Evolutionary conservation across 2,797 vertebrate species (phyloP).

Genomic region (Varecia variegata): DNA sequence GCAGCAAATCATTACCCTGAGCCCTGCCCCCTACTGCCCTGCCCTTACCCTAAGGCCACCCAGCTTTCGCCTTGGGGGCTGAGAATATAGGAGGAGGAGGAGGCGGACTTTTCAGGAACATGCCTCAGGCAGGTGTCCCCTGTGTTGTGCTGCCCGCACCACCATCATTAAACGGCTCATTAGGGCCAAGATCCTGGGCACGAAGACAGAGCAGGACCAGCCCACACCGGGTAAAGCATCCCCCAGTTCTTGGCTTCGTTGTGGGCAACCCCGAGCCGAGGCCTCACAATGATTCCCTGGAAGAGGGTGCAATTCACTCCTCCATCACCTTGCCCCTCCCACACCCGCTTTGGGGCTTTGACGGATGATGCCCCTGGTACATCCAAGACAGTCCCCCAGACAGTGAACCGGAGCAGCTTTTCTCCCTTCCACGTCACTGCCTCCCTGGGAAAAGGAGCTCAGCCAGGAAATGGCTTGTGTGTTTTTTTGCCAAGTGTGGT

Average conservation of each 20-base stretch:
- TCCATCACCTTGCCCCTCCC: background rate
- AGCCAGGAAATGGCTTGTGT: background rate
- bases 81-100: background rate
- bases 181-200: background rate
- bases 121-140: background rate
- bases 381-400: background rate
- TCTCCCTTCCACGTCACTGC: background rate
- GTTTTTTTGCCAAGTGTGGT: background rate
- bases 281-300: accelerated
- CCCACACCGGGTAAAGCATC: background rate
- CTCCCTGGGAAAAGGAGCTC: background rate
- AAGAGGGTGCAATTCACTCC: background rate
- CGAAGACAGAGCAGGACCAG: no score
- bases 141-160: background rate
- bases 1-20: background rate
- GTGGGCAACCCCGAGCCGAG: accelerated
- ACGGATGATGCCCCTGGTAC: background rate
- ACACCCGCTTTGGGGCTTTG: background rate
- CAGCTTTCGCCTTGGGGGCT: background rate
- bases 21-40: background rate
- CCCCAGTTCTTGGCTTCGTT: background rate
- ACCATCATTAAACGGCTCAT: background rate
- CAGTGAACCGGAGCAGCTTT: background rate
- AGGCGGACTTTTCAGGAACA: no score
- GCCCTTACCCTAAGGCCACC: no score